These are phyloP conservation scores for Drosophila falleni DNA, from an alignment of 2,888 invertebrate genomes.

Conservation along the genomic window DNA sequence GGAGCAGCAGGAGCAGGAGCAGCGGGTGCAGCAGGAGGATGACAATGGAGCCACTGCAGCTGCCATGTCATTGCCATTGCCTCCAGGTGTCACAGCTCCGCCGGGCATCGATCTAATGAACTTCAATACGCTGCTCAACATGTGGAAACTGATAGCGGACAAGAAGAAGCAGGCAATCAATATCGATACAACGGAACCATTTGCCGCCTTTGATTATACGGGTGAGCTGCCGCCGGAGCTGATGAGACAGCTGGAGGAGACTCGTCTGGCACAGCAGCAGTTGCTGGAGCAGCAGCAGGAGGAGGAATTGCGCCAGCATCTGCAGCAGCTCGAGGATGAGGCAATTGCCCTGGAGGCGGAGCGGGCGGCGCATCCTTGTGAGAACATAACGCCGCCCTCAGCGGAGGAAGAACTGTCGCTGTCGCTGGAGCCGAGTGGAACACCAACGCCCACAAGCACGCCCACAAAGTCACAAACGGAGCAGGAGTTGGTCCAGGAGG, in stretches of 20 bases:
- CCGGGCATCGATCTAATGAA: constrained; percentile 64
- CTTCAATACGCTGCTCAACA: constrained; percentile 70
- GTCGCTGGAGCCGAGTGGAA: constrained; percentile 32
- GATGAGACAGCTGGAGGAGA: constrained; percentile 62
- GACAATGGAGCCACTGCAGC: constrained; percentile 5
- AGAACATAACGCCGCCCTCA: constrained; percentile 38
- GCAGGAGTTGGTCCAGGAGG: background rate
- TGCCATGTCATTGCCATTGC: constrained; percentile 14
- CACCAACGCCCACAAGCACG: constrained; percentile 26
- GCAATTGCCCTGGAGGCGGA: constrained; percentile 32
- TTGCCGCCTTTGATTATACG: constrained; percentile 65
- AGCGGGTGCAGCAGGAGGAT: background rate
- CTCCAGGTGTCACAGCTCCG: constrained; percentile 14
- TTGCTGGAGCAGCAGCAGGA: constrained; percentile 40
- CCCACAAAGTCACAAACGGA: constrained; percentile 1
- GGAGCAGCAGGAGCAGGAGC: constrained; percentile 7
- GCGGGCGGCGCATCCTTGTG: constrained; percentile 16
- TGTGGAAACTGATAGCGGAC: constrained; percentile 82
- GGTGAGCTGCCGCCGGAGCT: constrained; percentile 68
- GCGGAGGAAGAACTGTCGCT: constrained; percentile 39
- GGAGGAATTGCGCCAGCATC: constrained; percentile 40
- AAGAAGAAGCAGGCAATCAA: constrained; percentile 68
- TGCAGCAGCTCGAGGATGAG: constrained; percentile 41
- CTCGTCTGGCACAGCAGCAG: constrained; percentile 32
- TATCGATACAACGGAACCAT: constrained; percentile 43